Evolutionary conservation across 2,888 invertebrate genomes (phyloP).

Genomic region (Macrophya annulata): DNA sequence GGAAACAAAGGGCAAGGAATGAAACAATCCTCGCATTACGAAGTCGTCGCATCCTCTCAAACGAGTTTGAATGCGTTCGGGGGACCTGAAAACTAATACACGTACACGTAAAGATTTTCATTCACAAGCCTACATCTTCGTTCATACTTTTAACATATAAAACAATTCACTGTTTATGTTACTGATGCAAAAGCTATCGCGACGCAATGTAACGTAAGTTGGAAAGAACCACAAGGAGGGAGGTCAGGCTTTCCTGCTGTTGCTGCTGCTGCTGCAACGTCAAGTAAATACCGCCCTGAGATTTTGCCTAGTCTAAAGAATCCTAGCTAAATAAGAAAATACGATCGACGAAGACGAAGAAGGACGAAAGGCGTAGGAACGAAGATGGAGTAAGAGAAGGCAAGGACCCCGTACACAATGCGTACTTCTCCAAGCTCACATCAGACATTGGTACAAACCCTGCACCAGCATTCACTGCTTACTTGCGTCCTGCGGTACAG

Average conservation of each 20-base stretch:
- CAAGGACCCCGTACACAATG: constrained; percentile 75
- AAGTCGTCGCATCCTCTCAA: constrained; percentile 56
- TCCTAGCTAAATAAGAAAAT: constrained; percentile 26
- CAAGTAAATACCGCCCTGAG: constrained; percentile 61
- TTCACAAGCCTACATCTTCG: background rate
- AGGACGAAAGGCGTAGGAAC: constrained; percentile 68
- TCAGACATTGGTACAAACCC: constrained; percentile 17
- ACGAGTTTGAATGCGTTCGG: constrained; percentile 55
- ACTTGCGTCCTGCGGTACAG: background rate
- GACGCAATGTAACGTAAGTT: too few species aligned
- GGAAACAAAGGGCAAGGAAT: constrained; percentile 46
- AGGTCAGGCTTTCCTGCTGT: background rate
- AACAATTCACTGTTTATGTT: background rate
- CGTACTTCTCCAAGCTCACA: constrained; percentile 65
- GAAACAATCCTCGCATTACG: constrained; percentile 52
- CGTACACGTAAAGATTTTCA: background rate
- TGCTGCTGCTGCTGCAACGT: background rate
- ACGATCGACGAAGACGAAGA: constrained; percentile 56
- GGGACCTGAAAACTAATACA: constrained; percentile 48
- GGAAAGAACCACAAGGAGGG: too few species aligned
- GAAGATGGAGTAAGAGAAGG: constrained; percentile 66
- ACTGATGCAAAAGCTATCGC: background rate
- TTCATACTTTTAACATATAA: background rate
- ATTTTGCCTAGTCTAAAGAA: constrained; percentile 60
- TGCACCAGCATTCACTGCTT: background rate